Percentiles rank a stretch among this genome's conserved stretches.
Evolutionary conservation across 2,888 invertebrate species (phyloP).

Genomic region (Hirtodrosophila trivittata): DNA sequence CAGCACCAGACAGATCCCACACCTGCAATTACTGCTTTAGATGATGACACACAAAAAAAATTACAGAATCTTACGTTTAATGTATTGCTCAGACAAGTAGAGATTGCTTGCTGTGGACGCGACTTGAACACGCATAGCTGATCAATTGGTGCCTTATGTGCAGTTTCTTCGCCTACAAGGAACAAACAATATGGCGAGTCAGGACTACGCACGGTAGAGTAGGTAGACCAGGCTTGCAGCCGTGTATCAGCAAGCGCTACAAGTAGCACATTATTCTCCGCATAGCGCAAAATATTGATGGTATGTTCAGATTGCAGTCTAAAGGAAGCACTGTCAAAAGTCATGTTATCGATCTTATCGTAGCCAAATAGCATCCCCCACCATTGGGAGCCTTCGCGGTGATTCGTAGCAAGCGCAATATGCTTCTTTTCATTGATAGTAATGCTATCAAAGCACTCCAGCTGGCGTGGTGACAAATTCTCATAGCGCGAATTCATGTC

Average conservation of each 20-base stretch:
- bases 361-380: conserved; percentile 81
- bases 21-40: conserved; percentile 64
- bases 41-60: background rate
- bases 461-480: conserved; percentile 75
- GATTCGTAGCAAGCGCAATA: conserved; percentile 78
- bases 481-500: conserved; percentile 81
- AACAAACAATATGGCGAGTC: conserved; percentile 78
- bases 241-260: conserved; percentile 75
- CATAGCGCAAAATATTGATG: conserved; percentile 78
- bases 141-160: conserved; percentile 79
- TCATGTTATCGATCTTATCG: conserved; percentile 56
- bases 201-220: conserved; percentile 72
- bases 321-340: conserved; percentile 65
- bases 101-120: conserved; percentile 67
- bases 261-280: conserved; percentile 77
- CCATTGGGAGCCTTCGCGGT: conserved; percentile 80
- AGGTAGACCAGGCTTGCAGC: conserved; percentile 82
- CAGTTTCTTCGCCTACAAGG: conserved; percentile 75
- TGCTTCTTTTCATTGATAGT: conserved; percentile 67
- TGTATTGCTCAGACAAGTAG: conserved; percentile 77
- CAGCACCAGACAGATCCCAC: conserved; percentile 82
- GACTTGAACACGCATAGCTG: conserved; percentile 73
- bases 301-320: conserved; percentile 73
- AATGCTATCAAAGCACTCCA: conserved; percentile 81
- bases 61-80: conserved; percentile 71